Base-by-base conservation (phyloP, 2,888 invertebrate genomes). In the Melieria omissa region DNA sequence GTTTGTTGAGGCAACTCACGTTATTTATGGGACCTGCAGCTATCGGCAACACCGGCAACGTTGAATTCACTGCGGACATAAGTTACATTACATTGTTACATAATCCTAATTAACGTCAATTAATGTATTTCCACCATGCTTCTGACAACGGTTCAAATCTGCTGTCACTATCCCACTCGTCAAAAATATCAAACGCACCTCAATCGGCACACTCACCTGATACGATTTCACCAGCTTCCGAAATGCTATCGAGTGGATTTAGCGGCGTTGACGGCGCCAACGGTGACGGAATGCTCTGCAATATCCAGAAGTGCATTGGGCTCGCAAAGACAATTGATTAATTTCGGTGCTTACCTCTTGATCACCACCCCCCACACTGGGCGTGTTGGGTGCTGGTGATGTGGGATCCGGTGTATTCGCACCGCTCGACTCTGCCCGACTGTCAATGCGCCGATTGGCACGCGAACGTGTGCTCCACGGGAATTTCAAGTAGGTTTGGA, bases 401-500 rank as follows among this genome's bases (percentile, higher is more conserved):
- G 91, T 89, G 45, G 90, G 90, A 88, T 92, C 92, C 79, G 92
- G 93, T n/a, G 92, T 93, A 83, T 93, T 93, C 61, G 91, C 91
- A 16, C 92, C 92, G 83, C 92, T 92, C 14, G 90, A 91, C 78
- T 91, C 91, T 4, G 92, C 91, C 61, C 91, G 88, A 81, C 92
- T 92, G 79, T 93, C 92, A 29, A 90, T 89, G 52, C 92, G 89
- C 74, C 91, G 89, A 85, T 89, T 90, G 3, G 90, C 89, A 29
- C 92, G 89, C 49, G 90, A 88, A 57, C 87, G 81, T 49, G 88
- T 88, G 72, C 84, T 86, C 81, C 84, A 86, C 1, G 87, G 88
- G 68, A 86, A 87, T 76, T 87, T 87, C 10, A 88, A 78, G 74
- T 82, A 87, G 4, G 87, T 85, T 79, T 85, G 84, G 72, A 87